Percentiles rank a stretch among this genome's conserved stretches.
phyloP scores from a whole-genome alignment of 92 coral and sea anemone genomes.

The Micromussa lordhowensis region DNA sequence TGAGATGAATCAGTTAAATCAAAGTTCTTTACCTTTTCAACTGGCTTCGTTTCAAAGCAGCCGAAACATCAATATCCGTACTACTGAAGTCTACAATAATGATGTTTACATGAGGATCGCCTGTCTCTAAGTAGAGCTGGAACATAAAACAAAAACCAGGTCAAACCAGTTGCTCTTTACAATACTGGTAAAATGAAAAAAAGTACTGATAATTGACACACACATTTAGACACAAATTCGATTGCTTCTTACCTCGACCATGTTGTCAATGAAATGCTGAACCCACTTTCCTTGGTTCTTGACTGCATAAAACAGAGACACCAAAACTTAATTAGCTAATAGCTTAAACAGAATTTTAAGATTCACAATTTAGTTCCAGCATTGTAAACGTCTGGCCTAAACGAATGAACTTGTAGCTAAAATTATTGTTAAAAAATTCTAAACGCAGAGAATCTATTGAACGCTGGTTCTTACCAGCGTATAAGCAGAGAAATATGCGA shows the following conservation, averaged over 20 bases:
- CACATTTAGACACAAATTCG: not conserved
- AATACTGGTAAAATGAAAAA: no score
- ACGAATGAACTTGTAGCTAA: not conserved
- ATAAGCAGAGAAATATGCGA: no score
- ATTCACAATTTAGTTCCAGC: no score
- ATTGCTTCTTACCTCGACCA: conserved; percentile 82
- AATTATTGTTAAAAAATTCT: no score
- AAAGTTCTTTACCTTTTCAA: conserved; percentile 69
- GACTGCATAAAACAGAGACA: conserved; percentile 58
- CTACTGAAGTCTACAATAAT: conserved; percentile 96
- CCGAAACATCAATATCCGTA: conserved; percentile 83
- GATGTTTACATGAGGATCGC: conserved; percentile 87
- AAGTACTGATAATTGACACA: no score
- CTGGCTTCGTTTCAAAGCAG: conserved; percentile 83
- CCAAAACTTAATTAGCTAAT: not conserved
- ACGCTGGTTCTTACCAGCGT: no score
- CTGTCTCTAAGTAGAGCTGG: conserved; percentile 81
- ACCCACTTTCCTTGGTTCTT: conserved; percentile 99
- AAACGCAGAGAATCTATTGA: no score
- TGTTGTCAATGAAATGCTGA: conserved; percentile 90
- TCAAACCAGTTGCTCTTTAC: not conserved
- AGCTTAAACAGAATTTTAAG: not conserved
- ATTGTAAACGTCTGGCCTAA: not conserved
- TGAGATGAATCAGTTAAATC: not conserved
- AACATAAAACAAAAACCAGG: not conserved